These are phyloP conservation scores for Eristalis pertinax DNA, from an alignment of 2,888 invertebrate species.

Conservation along the genomic window DNA sequence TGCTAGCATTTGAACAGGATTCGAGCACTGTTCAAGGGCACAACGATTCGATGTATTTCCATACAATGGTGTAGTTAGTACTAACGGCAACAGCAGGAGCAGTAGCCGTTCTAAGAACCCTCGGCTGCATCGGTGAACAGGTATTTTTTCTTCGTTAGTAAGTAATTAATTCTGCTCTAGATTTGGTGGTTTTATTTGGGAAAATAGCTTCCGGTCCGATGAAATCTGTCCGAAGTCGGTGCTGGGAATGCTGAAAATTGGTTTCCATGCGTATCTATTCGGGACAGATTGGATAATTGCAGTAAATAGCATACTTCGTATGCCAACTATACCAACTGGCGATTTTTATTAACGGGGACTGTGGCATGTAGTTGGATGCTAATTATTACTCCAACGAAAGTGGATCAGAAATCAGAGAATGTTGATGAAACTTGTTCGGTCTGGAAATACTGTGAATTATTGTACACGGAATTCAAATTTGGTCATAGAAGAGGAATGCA, in stretches of 20 bases:
- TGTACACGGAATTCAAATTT: no score
- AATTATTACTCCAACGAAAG: no score
- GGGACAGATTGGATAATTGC: no score
- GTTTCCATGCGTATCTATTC: not conserved
- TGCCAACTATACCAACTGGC: no score
- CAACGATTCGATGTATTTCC: not conserved
- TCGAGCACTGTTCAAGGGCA: constrained; percentile 37
- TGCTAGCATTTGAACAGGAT: not conserved
- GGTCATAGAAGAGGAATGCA: no score
- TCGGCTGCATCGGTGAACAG: not conserved
- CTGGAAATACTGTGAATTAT: no score
- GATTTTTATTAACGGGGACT: no score
- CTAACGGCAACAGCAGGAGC: not conserved
- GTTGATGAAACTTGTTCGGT: no score
- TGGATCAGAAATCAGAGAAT: no score
- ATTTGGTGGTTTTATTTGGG: not conserved
- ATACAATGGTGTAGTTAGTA: not conserved
- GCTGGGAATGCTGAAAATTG: not conserved
- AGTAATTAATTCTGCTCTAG: not conserved
- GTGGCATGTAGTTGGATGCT: no score
- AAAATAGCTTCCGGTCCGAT: not conserved
- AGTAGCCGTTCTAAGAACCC: not conserved
- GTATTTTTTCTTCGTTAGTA: not conserved
- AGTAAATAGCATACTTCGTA: no score
- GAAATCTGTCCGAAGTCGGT: not conserved